These are phyloP conservation scores for Astropecten irregularis DNA, from an alignment of 53 echinoderm and acorn worm species.

Conservation along the genomic window DNA sequence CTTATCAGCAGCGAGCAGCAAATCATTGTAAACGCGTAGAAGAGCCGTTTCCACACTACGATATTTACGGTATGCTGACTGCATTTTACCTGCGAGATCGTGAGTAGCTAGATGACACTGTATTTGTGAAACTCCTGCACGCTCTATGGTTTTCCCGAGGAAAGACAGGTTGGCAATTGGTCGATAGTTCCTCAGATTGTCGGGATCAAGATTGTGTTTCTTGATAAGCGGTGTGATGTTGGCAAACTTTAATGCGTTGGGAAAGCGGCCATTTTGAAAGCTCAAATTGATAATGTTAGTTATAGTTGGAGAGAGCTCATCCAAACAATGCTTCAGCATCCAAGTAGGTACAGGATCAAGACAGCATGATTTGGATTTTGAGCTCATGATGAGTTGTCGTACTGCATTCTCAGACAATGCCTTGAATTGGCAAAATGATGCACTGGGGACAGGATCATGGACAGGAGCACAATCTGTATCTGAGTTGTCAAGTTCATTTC, in stretches of 20 bases:
- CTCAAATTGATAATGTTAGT: background rate
- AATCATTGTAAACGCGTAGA: background rate
- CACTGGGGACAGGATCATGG: background rate
- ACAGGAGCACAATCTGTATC: background rate
- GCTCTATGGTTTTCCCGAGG: conserved; percentile 25
- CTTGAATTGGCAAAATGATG: background rate
- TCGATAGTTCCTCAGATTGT: conserved; percentile 24
- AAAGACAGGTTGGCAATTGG: conserved; percentile 42
- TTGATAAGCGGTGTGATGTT: conserved; percentile 15
- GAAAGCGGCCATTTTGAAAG: background rate
- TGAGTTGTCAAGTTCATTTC: background rate
- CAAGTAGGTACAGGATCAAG: conserved; percentile 8
- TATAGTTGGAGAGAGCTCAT: background rate
- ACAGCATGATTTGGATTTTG: background rate
- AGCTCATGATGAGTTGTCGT: background rate
- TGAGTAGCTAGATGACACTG: background rate
- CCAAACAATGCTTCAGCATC: background rate
- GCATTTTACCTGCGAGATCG: conserved; percentile 5
- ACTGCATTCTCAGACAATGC: background rate
- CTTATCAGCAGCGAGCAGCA: background rate
- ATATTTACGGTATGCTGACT: conserved; percentile 12
- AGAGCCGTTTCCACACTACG: conserved; percentile 39
- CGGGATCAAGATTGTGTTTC: conserved; percentile 6
- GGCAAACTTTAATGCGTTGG: background rate
- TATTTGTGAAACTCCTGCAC: conserved; percentile 14